Evolutionary conservation across 2,888 invertebrate species (phyloP).

Genomic region (Perizoma flavofasciatum): DNA sequence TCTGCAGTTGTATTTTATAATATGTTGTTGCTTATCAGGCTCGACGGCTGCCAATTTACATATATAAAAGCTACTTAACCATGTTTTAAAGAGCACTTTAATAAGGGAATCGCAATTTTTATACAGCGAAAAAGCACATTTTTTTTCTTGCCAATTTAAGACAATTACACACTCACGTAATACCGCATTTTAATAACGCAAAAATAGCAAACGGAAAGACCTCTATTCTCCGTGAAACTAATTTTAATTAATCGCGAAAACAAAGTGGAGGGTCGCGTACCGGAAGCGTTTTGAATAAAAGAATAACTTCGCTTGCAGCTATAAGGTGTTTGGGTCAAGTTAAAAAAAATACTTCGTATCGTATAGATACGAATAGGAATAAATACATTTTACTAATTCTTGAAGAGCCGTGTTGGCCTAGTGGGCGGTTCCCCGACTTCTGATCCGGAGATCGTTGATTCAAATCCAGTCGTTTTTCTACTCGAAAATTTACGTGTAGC

Average conservation of each 20-base stretch:
- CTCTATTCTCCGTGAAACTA: constrained; percentile 58
- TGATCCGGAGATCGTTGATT: too few species aligned
- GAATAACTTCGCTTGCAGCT: constrained; percentile 53
- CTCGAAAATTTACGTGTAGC: too few species aligned
- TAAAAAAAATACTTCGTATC: not conserved
- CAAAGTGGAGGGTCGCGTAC: constrained; percentile 61
- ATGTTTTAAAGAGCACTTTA: constrained; percentile 10
- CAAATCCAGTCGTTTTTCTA: too few species aligned
- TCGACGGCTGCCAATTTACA: constrained; percentile 3
- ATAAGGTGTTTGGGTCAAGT: constrained; percentile 34
- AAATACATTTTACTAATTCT: too few species aligned
- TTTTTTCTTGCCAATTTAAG: not conserved
- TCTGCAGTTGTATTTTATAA: not conserved
- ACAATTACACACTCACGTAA: constrained; percentile 40
- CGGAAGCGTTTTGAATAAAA: constrained; percentile 64
- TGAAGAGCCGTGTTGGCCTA: not conserved
- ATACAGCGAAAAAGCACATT: constrained; percentile 1
- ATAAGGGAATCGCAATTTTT: constrained; percentile 7
- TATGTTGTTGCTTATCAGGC: not conserved
- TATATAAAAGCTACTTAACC: not conserved
- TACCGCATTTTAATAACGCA: constrained; percentile 42
- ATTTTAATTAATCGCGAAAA: constrained; percentile 78
- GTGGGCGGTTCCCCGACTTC: too few species aligned
- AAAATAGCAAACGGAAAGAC: constrained; percentile 47
- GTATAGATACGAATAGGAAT: too few species aligned